phyloP scores from a whole-genome alignment of 2,797 vertebrate genomes.

The Semaprochilodus insignis region DNA sequence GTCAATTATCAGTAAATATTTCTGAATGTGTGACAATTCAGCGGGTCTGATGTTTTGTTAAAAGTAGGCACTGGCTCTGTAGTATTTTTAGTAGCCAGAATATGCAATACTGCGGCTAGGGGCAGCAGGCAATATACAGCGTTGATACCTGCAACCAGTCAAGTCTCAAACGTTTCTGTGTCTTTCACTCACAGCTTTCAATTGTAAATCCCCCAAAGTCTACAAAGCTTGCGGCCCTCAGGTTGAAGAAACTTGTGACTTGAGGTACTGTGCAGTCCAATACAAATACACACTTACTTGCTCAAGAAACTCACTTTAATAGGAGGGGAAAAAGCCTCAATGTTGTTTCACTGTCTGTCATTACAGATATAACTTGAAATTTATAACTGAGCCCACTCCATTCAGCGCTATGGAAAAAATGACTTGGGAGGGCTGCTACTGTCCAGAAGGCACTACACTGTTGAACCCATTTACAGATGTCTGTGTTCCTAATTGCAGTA shows the following conservation, averaged over 20 bases:
- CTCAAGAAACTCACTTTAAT: not conserved
- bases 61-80: too few relatives aligned
- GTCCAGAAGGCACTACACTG: slow-evolving; percentile 68
- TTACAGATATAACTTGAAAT: slow-evolving; percentile 71
- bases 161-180: not conserved
- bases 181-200: slow-evolving; percentile 64
- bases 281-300: not conserved
- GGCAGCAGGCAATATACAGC: too few relatives aligned
- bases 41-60: too few relatives aligned
- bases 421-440: slow-evolving; percentile 80
- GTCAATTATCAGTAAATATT: too few relatives aligned
- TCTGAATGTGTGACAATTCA: too few relatives aligned
- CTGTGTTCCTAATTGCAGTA: slow-evolving; percentile 80
- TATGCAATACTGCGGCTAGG: too few relatives aligned
- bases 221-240: slow-evolving; percentile 78
- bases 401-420: slow-evolving; percentile 55
- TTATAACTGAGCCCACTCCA: slow-evolving; percentile 47
- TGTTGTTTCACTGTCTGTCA: not conserved
- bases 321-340: not conserved
- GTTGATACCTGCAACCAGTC: not conserved
- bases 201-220: slow-evolving; percentile 72
- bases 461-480: slow-evolving; percentile 63
- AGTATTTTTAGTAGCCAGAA: too few relatives aligned
- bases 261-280: slow-evolving; percentile 58
- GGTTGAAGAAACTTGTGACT: slow-evolving; percentile 73